Evolutionary conservation across 2,113 vertebrate species (phyloP), one percentile per base, ranked within the genome.

Genomic region (Hippocampus comes): DNA sequence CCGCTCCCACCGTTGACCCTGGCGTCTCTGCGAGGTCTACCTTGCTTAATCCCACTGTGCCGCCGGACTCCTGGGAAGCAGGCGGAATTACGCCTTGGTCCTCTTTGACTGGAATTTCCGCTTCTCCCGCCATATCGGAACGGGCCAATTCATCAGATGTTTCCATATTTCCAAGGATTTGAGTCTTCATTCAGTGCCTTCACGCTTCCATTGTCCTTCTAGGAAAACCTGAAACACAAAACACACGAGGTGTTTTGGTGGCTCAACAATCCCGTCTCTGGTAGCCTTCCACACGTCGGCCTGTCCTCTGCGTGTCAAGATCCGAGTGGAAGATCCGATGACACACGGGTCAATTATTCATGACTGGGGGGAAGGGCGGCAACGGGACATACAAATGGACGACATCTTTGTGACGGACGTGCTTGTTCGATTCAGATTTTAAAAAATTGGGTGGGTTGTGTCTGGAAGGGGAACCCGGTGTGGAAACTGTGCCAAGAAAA

Each of bases 41-140:
- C 92, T 97, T 98, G 75, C 92, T 95, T 82, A 96, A 84, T 79
- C 93, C 93, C 0, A 93, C 89, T 0, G 92, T 89, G 70, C 92
- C 92, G 70, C 92, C 92, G 79, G 94, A 91, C 76, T 94, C 94
- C 92, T 95, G 96, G 67, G 94, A 91, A 74, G 95, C 95, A 0
- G 93, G 91, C 0, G 94, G 92, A 59, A 92, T 91, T 63, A 88
- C 92, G 18, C 94, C 93, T 0, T 91, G 94, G 76, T 98, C 95
- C 76, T 94, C 89, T 87, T 96, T 97, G 68, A 93, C 91, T 78
- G 90, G 83, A 65, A 88, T 42, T 21, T 87, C 87, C 63, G 75
- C 79, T 68, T 66, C 78, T 51, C 64, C 78, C 6, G 27, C 75
- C 67, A 64, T 71, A 23, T 95, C 89, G 0, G 90, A 79, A 0